Evolutionary conservation across 2,797 vertebrate species (phyloP).

Genomic region (Anguilla anguilla): DNA sequence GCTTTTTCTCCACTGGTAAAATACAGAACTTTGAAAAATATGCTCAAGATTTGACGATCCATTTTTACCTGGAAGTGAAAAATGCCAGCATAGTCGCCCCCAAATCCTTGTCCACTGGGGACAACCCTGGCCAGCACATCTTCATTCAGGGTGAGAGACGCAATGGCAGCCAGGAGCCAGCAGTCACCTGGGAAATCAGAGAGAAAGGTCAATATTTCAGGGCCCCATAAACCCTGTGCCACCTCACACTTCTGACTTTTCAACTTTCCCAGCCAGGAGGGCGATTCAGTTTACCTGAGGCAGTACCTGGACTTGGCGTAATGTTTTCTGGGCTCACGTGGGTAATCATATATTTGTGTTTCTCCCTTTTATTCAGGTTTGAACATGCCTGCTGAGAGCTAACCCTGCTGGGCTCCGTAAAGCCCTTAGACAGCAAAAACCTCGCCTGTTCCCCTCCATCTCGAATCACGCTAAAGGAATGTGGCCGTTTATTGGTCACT

Average conservation of each 20-base stretch:
- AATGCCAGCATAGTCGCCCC: conserved; percentile 71
- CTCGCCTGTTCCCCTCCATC: background rate
- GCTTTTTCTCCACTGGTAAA: background rate
- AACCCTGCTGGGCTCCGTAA: background rate
- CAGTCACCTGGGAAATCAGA: conserved; percentile 69
- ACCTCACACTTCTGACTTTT: background rate
- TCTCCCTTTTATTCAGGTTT: background rate
- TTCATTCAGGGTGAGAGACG: conserved; percentile 75
- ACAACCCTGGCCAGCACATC: conserved; percentile 70
- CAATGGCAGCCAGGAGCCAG: conserved; percentile 80
- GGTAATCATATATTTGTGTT: background rate
- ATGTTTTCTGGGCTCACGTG: background rate
- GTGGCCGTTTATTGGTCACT: background rate
- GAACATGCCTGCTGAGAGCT: background rate
- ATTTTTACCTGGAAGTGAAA: conserved; percentile 74
- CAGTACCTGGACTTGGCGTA: background rate
- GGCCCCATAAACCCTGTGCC: background rate
- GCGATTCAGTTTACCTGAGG: background rate
- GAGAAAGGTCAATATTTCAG: background rate
- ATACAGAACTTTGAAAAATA: background rate
- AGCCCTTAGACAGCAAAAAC: background rate
- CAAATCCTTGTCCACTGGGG: conserved; percentile 70
- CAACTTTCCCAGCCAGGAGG: background rate
- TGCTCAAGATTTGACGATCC: background rate
- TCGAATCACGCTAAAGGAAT: background rate